Conservation (phyloP, 2,797 vertebrate genomes). For the Pagetopsis macropterus region DNA sequence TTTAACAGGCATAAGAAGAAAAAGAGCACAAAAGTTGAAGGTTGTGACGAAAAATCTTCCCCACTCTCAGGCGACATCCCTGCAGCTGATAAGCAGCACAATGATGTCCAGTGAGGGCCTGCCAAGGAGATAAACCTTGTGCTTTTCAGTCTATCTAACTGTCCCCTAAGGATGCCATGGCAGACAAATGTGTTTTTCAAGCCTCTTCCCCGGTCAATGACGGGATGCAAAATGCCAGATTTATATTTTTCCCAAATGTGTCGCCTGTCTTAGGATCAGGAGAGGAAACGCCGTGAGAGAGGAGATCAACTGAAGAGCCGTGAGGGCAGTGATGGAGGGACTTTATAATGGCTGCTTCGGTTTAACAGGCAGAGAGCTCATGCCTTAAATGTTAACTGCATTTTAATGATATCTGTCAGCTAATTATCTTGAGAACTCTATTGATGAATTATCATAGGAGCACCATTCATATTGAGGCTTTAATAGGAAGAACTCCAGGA, state of each 20-base stretch:
- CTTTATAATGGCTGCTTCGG: conserved; percentile 17
- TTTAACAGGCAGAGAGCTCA: conserved; percentile 33
- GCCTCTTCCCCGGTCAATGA: conserved; percentile 45
- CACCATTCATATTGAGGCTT: background rate
- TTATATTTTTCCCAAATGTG: conserved; percentile 35
- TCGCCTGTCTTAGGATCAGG: conserved; percentile 51
- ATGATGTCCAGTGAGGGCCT: conserved; percentile 67
- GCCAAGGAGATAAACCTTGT: conserved; percentile 77
- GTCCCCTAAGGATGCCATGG: conserved; percentile 74
- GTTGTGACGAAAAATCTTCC: conserved; percentile 71
- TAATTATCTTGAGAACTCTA: conserved; percentile 9
- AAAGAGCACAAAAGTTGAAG: conserved; percentile 65
- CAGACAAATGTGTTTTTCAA: conserved; percentile 68
- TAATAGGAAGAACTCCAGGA: background rate
- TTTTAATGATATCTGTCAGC: conserved; percentile 10
- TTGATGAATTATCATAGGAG: conserved; percentile 7
- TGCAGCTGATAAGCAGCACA: conserved; percentile 72
- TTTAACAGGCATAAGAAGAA: conserved; percentile 31
- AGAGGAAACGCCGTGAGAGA: conserved; percentile 53
- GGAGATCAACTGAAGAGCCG: conserved; percentile 51
- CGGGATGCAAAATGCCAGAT: conserved; percentile 47
- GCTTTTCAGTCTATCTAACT: conserved; percentile 74
- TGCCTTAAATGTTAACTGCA: conserved; percentile 45
- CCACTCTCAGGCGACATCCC: conserved; percentile 65
- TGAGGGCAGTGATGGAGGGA: conserved; percentile 28